phyloP scores from a whole-genome alignment of 2,888 invertebrate species.

The Eucriotettix oculatus region DNA sequence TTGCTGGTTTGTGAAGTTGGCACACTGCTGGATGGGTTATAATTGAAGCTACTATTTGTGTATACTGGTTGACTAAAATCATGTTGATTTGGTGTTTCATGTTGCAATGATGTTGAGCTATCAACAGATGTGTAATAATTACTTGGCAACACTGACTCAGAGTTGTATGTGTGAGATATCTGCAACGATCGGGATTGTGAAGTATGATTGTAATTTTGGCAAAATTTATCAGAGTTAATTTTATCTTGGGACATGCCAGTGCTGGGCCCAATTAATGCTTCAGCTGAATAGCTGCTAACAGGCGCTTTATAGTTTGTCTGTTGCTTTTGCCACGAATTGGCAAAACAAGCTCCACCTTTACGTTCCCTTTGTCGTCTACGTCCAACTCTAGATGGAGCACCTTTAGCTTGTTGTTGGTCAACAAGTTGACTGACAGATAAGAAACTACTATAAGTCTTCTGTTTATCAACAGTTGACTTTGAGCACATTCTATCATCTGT shows the following conservation, averaged over 20 bases:
- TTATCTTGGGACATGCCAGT: slow-evolving; percentile 2
- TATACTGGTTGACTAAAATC: slow-evolving; percentile 1
- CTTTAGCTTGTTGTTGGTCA: slow-evolving; percentile 19
- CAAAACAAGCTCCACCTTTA: too few species aligned
- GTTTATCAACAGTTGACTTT: too few species aligned
- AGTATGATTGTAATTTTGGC: slow-evolving; percentile 1
- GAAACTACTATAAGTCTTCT: too few species aligned
- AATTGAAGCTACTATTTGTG: background rate
- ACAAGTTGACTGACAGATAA: slow-evolving; percentile 47
- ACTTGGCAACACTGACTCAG: slow-evolving; percentile 1
- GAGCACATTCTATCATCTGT: too few species aligned
- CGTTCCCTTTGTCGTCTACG: background rate
- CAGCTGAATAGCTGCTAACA: slow-evolving; percentile 26
- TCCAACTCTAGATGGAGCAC: background rate
- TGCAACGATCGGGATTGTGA: background rate
- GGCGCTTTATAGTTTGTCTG: slow-evolving; percentile 6
- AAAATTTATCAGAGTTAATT: slow-evolving; percentile 8
- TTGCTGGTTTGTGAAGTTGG: too few species aligned
- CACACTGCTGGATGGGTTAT: background rate
- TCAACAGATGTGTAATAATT: slow-evolving; percentile 5
- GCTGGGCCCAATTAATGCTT: slow-evolving; percentile 24
- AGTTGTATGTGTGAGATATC: slow-evolving; percentile 1
- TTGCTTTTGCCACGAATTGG: too few species aligned
- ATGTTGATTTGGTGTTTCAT: background rate
- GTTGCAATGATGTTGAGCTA: background rate